These are phyloP conservation scores for Gryllus longicercus DNA, from an alignment of 2,888 invertebrate species.

Conservation along the genomic window DNA sequence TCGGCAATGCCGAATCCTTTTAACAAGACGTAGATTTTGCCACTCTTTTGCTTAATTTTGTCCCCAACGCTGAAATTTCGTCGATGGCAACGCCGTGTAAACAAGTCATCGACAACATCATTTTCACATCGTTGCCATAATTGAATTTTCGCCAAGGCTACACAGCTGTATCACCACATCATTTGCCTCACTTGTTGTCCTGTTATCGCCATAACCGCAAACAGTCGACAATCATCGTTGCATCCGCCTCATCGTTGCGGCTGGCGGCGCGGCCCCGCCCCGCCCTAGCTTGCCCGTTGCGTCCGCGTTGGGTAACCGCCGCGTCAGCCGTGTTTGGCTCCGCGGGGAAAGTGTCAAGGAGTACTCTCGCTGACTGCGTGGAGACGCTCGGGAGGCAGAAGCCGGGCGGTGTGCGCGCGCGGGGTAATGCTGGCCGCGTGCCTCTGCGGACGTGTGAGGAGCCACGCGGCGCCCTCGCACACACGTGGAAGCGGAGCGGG, in stretches of 20 bases:
- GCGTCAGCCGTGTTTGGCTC: background rate
- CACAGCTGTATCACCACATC: no score
- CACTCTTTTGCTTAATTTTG: no score
- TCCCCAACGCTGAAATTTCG: no score
- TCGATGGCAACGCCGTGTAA: no score
- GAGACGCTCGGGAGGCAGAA: background rate
- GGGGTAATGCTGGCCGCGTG: background rate
- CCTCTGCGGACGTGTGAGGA: background rate
- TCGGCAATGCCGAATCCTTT: no score
- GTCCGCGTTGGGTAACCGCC: background rate
- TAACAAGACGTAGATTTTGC: no score
- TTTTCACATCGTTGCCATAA: no score
- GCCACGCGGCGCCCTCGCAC: background rate
- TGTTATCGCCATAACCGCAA: no score
- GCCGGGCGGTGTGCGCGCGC: background rate
- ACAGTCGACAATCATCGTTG: background rate
- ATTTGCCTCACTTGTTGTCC: no score
- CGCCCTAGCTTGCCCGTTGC: background rate
- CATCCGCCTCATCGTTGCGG: background rate
- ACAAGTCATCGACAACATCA: no score
- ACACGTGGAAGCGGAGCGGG: no score
- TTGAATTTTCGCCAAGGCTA: no score
- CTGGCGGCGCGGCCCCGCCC: background rate
- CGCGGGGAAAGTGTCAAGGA: conserved; percentile 3
- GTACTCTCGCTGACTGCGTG: background rate